Conservation (phyloP, 2,888 invertebrate species). For the Phaonia tiefii region DNA sequence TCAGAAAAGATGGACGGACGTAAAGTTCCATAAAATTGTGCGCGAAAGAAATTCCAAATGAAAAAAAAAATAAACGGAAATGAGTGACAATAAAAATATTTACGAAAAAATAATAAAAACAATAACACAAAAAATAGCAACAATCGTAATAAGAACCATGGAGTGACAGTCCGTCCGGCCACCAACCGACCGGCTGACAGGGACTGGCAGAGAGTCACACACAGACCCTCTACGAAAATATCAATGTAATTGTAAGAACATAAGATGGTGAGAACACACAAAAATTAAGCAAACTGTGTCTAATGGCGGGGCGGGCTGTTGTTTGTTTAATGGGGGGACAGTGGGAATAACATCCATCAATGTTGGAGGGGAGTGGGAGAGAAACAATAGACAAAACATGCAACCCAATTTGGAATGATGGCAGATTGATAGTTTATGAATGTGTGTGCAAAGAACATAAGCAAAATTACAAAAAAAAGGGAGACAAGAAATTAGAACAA, state of each 20-base stretch:
- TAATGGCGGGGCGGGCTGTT: background rate
- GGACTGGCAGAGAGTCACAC: background rate
- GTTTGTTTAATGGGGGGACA: too few relatives aligned
- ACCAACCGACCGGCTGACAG: too few relatives aligned
- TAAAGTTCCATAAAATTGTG: background rate
- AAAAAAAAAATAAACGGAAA: conserved; percentile 24
- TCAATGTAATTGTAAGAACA: background rate
- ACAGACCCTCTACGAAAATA: background rate
- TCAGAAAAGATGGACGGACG: background rate
- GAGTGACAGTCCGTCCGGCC: too few relatives aligned
- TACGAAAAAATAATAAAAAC: conserved; percentile 26
- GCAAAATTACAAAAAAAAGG: background rate
- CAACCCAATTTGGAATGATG: conserved; percentile 30
- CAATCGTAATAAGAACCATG: background rate
- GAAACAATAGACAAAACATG: conserved; percentile 14
- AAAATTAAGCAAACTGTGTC: conserved; percentile 21
- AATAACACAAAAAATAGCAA: background rate
- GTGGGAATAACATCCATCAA: background rate
- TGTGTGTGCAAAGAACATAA: background rate
- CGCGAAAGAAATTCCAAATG: conserved; percentile 6
- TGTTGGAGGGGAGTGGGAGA: background rate
- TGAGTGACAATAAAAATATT: conserved; percentile 41
- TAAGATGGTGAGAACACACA: background rate
- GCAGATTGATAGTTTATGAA: conserved; percentile 34
- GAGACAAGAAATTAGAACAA: background rate